phyloP scores from a whole-genome alignment of 2,888 invertebrate species.

The Zaprionus bogoriensis region DNA sequence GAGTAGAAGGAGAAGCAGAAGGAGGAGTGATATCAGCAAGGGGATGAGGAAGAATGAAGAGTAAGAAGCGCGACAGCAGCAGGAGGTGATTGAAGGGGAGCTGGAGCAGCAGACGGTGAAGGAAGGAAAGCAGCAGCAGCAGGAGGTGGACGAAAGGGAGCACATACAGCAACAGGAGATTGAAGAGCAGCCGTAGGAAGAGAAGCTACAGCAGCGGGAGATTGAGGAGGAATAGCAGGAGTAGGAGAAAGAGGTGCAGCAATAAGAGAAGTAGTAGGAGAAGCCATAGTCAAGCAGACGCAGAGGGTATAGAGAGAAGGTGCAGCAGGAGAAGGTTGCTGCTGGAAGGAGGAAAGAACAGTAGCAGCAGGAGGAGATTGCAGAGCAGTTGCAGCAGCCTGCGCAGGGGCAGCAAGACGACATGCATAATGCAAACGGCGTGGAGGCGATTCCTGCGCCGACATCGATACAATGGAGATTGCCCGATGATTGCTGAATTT shows the following conservation, averaged over 20 bases:
- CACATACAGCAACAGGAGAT: not conserved
- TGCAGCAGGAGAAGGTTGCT: not conserved
- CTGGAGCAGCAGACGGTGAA: not conserved
- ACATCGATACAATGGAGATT: constrained; percentile 70
- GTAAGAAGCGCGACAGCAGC: not conserved
- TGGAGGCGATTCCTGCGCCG: constrained; percentile 43
- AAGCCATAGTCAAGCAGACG: not conserved
- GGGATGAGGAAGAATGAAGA: not conserved
- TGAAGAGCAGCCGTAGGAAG: no score
- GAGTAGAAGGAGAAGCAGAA: not conserved
- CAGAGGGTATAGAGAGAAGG: not conserved
- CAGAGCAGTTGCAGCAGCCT: not conserved
- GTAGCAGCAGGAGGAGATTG: no score
- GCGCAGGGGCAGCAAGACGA: not conserved
- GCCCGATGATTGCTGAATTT: constrained; percentile 82
- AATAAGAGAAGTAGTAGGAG: no score
- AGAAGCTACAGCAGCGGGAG: not conserved
- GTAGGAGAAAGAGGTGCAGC: not conserved
- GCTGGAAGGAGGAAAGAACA: no score
- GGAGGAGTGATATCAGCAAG: not conserved
- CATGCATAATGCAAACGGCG: constrained; percentile 68
- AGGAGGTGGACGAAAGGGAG: not conserved
- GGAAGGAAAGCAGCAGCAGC: not conserved
- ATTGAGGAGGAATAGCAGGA: not conserved
- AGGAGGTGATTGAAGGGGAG: no score